phyloP scores from a whole-genome alignment of 1,140 invertebrate genomes.

The Pseudomyrmex gracilis region DNA sequence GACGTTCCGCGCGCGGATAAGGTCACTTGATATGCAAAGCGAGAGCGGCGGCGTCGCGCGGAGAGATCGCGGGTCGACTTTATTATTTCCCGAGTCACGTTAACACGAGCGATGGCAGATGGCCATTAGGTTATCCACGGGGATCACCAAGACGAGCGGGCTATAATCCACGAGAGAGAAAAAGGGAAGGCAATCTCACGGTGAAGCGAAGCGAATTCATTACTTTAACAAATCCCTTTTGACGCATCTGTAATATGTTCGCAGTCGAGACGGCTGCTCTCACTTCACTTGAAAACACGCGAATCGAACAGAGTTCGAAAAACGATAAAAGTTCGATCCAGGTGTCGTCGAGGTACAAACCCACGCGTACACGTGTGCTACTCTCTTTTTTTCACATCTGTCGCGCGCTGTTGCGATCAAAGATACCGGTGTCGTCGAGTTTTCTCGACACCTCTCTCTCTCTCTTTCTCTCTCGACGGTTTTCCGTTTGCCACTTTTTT shows the following conservation, averaged over 20 bases:
- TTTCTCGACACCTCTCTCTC: constrained; percentile 21
- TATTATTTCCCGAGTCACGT: constrained; percentile 77
- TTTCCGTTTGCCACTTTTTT: neutral
- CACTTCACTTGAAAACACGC: constrained; percentile 16
- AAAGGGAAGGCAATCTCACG: neutral
- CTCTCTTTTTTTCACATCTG: neutral
- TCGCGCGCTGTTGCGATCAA: constrained; percentile 53
- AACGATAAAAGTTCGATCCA: constrained; percentile 46
- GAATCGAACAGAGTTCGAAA: constrained; percentile 29
- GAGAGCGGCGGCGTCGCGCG: constrained; percentile 49
- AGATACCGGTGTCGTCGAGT: constrained; percentile 18
- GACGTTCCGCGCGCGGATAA: constrained; percentile 28
- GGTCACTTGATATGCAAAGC: constrained; percentile 67
- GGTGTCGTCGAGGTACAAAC: neutral
- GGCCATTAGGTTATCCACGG: constrained; percentile 64
- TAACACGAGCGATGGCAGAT: constrained; percentile 71
- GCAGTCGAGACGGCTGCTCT: constrained; percentile 9
- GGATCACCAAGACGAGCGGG: constrained; percentile 28
- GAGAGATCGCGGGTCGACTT: constrained; percentile 54
- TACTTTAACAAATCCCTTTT: constrained; percentile 34
- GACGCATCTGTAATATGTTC: constrained; percentile 22
- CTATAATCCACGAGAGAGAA: constrained; percentile 36
- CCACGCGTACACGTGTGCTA: neutral
- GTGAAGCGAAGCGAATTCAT: neutral
- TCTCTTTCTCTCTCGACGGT: constrained; percentile 2